Conservation (phyloP, 1,140 invertebrate species). For the Hirudo medicinalis region DNA sequence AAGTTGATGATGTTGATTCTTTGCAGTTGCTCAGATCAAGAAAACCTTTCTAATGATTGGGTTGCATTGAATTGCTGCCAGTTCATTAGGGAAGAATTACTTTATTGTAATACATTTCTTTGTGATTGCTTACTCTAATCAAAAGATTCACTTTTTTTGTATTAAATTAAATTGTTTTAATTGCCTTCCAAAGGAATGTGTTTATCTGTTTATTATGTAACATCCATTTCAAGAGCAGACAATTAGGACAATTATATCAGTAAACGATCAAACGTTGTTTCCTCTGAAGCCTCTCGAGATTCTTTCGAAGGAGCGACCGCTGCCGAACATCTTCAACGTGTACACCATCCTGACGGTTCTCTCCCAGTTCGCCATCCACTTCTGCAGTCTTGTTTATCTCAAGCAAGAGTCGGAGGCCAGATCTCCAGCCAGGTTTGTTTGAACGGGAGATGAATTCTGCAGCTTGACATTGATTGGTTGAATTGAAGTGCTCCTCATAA, state of each 20-base stretch:
- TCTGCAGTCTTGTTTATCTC: conserved; percentile 74
- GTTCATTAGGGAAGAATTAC: no score
- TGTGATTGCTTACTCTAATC: no score
- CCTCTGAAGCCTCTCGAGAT: conserved; percentile 67
- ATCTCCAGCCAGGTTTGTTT: conserved; percentile 28
- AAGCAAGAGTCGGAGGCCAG: conserved; percentile 45
- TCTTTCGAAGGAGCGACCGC: conserved; percentile 78
- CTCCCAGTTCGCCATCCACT: conserved; percentile 88
- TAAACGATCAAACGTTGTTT: not conserved
- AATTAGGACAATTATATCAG: no score
- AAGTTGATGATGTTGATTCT: not conserved
- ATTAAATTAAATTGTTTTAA: no score
- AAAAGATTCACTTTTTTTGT: no score
- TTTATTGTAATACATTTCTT: not conserved
- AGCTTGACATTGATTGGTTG: no score
- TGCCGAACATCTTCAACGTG: conserved; percentile 96
- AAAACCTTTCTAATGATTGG: no score
- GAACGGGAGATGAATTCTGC: not conserved
- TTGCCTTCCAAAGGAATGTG: no score
- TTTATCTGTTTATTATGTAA: no score
- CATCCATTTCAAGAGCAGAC: no score
- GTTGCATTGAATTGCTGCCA: no score
- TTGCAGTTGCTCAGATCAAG: not conserved
- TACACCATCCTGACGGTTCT: conserved; percentile 93
- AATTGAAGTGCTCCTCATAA: no score